Percentiles rank a stretch among this genome's conserved stretches.
Conservation (phyloP, 2,888 invertebrate species). For the Encarsia formosa region DNA sequence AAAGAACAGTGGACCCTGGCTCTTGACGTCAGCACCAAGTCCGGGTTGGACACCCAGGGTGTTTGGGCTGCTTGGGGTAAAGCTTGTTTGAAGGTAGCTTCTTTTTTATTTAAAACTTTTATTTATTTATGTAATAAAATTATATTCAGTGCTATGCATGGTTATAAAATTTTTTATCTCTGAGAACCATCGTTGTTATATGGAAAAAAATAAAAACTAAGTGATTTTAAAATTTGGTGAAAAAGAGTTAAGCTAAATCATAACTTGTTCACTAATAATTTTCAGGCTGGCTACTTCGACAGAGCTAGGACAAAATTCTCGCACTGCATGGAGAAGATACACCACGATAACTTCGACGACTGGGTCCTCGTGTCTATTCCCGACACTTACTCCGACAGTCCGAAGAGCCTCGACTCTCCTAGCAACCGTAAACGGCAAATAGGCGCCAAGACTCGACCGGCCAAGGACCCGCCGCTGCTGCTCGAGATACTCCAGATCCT, state of each 20-base stretch:
- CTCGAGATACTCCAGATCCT: constrained; percentile 68
- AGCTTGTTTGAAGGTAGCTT: constrained; percentile 73
- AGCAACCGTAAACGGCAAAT: constrained; percentile 40
- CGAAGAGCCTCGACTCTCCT: constrained; percentile 17
- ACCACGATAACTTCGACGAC: constrained; percentile 46
- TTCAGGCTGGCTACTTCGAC: constrained; percentile 62
- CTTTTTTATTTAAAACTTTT: no score
- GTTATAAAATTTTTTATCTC: no score
- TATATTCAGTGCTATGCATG: no score
- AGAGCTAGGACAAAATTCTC: constrained; percentile 74
- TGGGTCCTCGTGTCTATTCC: constrained; percentile 43
- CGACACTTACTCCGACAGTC: constrained; percentile 25
- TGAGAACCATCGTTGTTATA: no score
- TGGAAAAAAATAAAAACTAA: no score
- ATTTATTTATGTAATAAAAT: no score
- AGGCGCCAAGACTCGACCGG: constrained; percentile 52
- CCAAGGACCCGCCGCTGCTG: constrained; percentile 64
- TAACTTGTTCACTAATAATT: neutral
- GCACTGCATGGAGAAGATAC: constrained; percentile 55
- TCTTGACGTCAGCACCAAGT: constrained; percentile 81
- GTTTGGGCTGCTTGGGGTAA: constrained; percentile 89
- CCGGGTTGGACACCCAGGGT: constrained; percentile 69
- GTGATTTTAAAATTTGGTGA: no score
- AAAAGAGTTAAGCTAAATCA: no score
- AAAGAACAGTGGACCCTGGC: constrained; percentile 83